phyloP scores from a whole-genome alignment of 2,113 vertebrate species.

The Lates calcarifer region DNA sequence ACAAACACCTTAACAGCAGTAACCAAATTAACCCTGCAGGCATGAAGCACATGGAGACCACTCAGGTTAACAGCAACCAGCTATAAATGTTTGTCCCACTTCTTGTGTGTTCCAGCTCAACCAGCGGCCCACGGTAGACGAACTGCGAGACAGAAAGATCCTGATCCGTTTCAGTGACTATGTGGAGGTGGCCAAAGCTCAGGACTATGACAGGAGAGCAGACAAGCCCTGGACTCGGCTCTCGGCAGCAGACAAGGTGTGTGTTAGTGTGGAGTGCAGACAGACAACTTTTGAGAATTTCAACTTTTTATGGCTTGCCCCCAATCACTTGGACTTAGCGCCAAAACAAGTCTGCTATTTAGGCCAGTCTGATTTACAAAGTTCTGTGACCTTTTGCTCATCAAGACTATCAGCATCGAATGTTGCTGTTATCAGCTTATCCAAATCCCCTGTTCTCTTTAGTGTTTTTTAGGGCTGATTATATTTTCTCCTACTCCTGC shows the following conservation, averaged over 20 bases:
- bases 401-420: background rate
- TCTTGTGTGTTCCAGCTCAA: conserved; percentile 87
- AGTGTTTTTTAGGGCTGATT: conserved; percentile 8
- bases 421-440: conserved; percentile 42
- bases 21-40: background rate
- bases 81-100: background rate
- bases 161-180: conserved; percentile 99
- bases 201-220: conserved; percentile 98
- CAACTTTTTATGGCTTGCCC: background rate
- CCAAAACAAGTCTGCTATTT: conserved; percentile 14
- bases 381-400: background rate
- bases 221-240: conserved; percentile 99
- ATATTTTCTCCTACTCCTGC: conserved; percentile 21
- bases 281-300: background rate
- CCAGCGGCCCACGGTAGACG: conserved; percentile 97
- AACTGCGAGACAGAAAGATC: conserved; percentile 97
- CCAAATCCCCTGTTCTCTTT: conserved; percentile 16
- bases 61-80: background rate
- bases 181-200: conserved; percentile 98
- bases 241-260: conserved; percentile 97
- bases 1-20: background rate
- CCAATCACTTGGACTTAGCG: background rate
- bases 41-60: background rate
- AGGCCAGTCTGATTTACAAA: conserved; percentile 1
- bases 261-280: background rate